Evolutionary conservation across 2,113 vertebrate genomes (phyloP).

Genomic region (Epinephelus moara): DNA sequence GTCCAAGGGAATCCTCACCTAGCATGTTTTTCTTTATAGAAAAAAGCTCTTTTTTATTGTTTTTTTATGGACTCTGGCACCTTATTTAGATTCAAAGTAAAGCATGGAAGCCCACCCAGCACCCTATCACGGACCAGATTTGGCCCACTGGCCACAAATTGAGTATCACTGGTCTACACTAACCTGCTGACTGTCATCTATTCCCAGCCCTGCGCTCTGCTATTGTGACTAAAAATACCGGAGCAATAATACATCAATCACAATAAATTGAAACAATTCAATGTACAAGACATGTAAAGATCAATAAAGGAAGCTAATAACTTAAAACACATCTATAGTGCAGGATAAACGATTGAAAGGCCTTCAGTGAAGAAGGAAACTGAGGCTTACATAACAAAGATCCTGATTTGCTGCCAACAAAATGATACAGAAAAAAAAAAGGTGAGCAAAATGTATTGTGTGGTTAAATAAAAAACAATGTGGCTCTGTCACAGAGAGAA

Average conservation of each 20-base stretch:
- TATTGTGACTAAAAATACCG: constrained; percentile 4
- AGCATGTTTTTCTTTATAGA: too few relatives aligned
- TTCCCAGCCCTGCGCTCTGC: background rate
- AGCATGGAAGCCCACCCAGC: too few relatives aligned
- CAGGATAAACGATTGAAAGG: background rate
- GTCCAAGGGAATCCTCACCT: too few relatives aligned
- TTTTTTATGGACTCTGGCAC: too few relatives aligned
- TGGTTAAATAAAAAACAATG: constrained; percentile 11
- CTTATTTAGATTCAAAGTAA: too few relatives aligned
- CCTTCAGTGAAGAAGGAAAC: background rate
- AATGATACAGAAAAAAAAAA: background rate
- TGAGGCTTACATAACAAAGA: constrained; percentile 1
- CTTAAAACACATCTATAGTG: constrained; percentile 1
- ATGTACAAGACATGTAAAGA: background rate
- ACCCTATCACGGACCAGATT: too few relatives aligned
- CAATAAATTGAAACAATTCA: constrained; percentile 1
- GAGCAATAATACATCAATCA: constrained; percentile 25
- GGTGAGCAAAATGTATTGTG: background rate
- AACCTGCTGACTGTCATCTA: background rate
- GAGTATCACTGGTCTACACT: too few relatives aligned
- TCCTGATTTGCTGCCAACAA: background rate
- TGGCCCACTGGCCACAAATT: too few relatives aligned
- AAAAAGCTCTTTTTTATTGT: too few relatives aligned
- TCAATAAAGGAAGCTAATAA: constrained; percentile 16
- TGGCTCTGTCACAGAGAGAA: constrained; percentile 20